phyloP scores from a whole-genome alignment of 2,888 invertebrate genomes.

The Cerastis rubricosa region DNA sequence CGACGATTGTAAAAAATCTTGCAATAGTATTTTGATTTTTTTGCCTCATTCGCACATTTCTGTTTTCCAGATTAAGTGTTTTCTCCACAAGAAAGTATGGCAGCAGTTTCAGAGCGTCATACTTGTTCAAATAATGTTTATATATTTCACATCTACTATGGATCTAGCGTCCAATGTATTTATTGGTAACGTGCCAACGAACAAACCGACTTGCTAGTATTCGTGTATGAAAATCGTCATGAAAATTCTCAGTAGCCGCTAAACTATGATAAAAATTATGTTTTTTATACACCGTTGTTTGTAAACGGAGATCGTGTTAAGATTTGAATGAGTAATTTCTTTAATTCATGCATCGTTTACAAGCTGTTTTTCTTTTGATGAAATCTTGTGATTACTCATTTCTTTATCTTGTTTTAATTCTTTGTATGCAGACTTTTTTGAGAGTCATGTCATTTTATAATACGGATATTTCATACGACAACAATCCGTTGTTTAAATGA shows the following conservation, averaged over 20 bases:
- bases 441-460: background rate
- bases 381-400: conserved; percentile 14
- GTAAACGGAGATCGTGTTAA: conserved; percentile 34
- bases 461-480: background rate
- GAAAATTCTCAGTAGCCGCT: conserved; percentile 12
- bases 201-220: conserved; percentile 32
- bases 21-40: background rate
- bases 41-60: background rate
- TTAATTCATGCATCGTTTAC: conserved; percentile 21
- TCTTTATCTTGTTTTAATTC: conserved; percentile 3
- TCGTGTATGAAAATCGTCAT: conserved; percentile 23
- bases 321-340: conserved; percentile 36
- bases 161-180: conserved; percentile 30
- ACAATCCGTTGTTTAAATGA: background rate
- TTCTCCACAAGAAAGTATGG: background rate
- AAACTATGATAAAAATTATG: conserved; percentile 32
- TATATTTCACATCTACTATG: conserved; percentile 20
- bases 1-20: background rate
- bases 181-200: conserved; percentile 54
- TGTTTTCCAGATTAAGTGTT: background rate
- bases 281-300: conserved; percentile 30
- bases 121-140: conserved; percentile 43
- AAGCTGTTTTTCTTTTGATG: conserved; percentile 5
- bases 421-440: conserved; percentile 8
- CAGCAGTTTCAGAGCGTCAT: conserved; percentile 18